Base-by-base conservation (phyloP, 2,113 vertebrate genomes). In the Oryzias javanicus region DNA sequence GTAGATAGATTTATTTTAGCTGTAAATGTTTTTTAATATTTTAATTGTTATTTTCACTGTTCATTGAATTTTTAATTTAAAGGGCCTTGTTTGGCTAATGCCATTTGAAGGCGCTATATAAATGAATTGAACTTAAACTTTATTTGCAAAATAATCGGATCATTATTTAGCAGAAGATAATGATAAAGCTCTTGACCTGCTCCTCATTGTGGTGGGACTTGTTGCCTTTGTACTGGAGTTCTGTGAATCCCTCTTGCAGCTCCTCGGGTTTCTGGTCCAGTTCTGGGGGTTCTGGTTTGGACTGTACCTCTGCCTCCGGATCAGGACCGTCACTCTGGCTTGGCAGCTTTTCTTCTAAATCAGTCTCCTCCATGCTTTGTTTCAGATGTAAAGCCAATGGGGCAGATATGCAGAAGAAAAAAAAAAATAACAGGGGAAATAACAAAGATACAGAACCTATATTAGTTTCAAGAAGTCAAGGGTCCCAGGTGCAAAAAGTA, bases 341-440 rank as follows among this genome's bases (percentile, higher is more conserved):
- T 7, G 52, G 52, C 25, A 7, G 67, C 64, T 65, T 64, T 56
- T 86, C 78, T 51, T 90, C 86, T 63, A 48, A 15, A 48, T 50
- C 80, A 55, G 78, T 74, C 61, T 86, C 83, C 14, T 76, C 70
- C 67, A 63, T 74, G 57, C 88, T 91, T 42, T 4, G 35, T 66
- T 24, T 75, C n/a, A 85, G 19, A 72, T 19, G 60, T 5, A 13
- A 19, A 65, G 64, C 17, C 52, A 60, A 42, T 18, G 63, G 42
- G 55, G 49, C 12, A 42, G 58, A 65, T 46, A 18, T 22, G 44
- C 17, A 63, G 45, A 18, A 54, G 14, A 63, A 40, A 54, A 47
- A 62, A 52, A 16, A 70, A 22, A 22, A 22, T 22, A 22, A 54
- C 18, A 49, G 47, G 48, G 58, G 42, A 47, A 20, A 49, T 49